Percentiles rank a stretch among this genome's conserved stretches.
These are phyloP conservation scores for Myrmecophaga tridactyla DNA, from an alignment of 2,113 vertebrate genomes.

Conservation along the genomic window DNA sequence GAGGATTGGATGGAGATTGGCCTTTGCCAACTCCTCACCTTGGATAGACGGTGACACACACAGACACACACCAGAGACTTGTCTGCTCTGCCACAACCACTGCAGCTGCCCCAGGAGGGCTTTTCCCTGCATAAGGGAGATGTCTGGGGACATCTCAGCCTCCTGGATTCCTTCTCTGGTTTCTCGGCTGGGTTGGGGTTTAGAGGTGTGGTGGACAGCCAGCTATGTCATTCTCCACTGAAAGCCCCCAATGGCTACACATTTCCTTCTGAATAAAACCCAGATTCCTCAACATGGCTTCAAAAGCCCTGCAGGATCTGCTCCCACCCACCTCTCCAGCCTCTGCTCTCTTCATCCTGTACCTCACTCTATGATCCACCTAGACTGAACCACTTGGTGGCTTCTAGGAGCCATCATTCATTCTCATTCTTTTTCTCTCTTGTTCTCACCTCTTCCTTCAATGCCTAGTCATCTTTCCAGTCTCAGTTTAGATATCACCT, in stretches of 20 bases:
- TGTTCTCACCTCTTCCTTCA: conserved; percentile 3
- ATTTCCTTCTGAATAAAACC: conserved; percentile 54
- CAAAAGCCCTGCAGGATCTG: neutral
- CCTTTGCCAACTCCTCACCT: neutral
- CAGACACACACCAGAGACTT: rapidly evolving
- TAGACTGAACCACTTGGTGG: neutral
- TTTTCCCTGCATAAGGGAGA: neutral
- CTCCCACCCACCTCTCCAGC: neutral
- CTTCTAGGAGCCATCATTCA: conserved; percentile 2
- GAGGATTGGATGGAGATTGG: neutral
- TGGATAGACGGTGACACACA: neutral
- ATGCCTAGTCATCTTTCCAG: conserved; percentile 13
- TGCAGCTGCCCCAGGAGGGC: neutral
- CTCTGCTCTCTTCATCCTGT: neutral
- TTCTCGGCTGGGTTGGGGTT: neutral
- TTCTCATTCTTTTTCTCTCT: conserved; percentile 4
- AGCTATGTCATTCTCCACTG: neutral
- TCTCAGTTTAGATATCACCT: conserved; percentile 29
- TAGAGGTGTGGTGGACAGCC: neutral
- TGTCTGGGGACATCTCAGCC: neutral
- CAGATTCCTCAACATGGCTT: neutral
- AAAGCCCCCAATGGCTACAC: neutral
- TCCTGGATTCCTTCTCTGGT: neutral
- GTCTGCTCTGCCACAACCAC: neutral
- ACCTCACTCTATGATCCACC: neutral